These are phyloP conservation scores for Alethe castanea DNA, from an alignment of 2,113 vertebrate genomes.

Conservation along the genomic window DNA sequence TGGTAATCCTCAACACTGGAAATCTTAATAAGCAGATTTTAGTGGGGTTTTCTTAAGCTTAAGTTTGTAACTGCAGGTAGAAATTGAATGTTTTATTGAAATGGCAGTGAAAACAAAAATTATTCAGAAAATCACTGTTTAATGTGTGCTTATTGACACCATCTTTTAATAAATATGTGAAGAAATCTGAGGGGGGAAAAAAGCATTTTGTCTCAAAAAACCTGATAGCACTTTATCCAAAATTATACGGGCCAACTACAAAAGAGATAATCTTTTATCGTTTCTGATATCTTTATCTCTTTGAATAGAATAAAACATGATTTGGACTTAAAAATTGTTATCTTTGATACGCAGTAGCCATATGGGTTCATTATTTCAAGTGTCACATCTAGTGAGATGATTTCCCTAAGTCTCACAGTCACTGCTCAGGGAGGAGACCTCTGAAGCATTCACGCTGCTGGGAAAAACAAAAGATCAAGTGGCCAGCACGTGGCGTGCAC, in stretches of 20 bases:
- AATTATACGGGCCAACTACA: not conserved
- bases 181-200: not conserved
- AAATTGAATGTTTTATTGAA: not conserved
- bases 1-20: not conserved
- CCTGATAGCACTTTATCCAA: not conserved
- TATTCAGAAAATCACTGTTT: not conserved
- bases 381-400: not conserved
- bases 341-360: not conserved
- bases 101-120: not conserved
- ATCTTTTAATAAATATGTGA: not conserved
- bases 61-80: not conserved
- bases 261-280: not conserved
- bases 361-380: not conserved
- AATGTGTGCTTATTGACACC: not conserved
- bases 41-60: not conserved
- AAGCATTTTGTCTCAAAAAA: not conserved
- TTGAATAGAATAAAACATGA: not conserved
- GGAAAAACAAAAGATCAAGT: not conserved
- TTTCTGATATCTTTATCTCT: not conserved
- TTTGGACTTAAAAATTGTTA: not conserved
- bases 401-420: not conserved
- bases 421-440: not conserved
- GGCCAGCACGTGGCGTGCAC: rapidly evolving
- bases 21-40: not conserved
- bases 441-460: not conserved